phyloP scores from a whole-genome alignment of 2,797 vertebrate genomes.

The Xenops minutus region DNA sequence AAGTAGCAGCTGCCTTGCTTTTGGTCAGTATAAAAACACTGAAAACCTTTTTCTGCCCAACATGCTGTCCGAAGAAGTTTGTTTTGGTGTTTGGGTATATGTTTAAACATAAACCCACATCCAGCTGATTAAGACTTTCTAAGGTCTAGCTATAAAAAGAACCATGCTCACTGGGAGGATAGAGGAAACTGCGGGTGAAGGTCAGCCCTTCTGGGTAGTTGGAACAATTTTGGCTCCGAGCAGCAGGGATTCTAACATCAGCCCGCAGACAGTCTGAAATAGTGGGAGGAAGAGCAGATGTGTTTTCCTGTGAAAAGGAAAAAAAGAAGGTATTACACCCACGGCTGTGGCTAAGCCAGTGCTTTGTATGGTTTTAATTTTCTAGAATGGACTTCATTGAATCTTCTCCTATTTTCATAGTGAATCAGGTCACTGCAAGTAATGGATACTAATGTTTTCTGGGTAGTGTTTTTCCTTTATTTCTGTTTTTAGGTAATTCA shows the following conservation, averaged over 20 bases:
- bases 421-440: constrained; percentile 69
- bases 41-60: constrained; percentile 33
- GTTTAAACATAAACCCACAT: constrained; percentile 79
- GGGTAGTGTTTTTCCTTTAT: constrained; percentile 43
- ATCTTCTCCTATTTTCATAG: constrained; percentile 72
- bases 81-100: constrained; percentile 65
- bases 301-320: constrained; percentile 74
- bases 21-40: constrained; percentile 34
- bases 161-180: constrained; percentile 88
- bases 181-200: constrained; percentile 88
- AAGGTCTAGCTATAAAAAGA: constrained; percentile 76
- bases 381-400: constrained; percentile 69
- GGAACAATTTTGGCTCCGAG: constrained; percentile 84
- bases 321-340: constrained; percentile 63
- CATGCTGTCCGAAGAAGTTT: constrained; percentile 54
- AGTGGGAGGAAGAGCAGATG: constrained; percentile 75
- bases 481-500: constrained; percentile 38
- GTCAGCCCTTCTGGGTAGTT: constrained; percentile 73
- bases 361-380: constrained; percentile 67
- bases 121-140: constrained; percentile 78
- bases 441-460: constrained; percentile 44
- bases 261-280: constrained; percentile 85
- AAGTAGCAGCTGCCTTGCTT: not conserved
- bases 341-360: constrained; percentile 63
- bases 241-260: constrained; percentile 85